These are phyloP conservation scores for Psittacus erithacus DNA, from an alignment of 2,113 vertebrate genomes.

Conservation along the genomic window DNA sequence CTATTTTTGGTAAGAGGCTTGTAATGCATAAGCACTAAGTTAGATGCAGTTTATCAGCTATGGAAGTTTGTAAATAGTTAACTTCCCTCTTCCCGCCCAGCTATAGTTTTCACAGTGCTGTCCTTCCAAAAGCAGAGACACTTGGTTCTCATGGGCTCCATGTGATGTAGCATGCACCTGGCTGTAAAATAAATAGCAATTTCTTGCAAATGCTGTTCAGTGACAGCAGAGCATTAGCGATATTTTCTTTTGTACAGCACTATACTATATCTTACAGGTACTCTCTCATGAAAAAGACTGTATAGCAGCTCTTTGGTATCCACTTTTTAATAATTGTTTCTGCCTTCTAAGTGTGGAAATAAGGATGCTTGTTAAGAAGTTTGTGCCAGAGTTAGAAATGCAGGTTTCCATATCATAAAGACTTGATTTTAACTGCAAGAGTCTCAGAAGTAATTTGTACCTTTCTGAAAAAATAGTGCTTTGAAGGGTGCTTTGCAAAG, in stretches of 20 bases:
- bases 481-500: not conserved
- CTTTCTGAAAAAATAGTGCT: not conserved
- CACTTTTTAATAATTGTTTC: not conserved
- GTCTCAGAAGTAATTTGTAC: not conserved
- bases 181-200: not conserved
- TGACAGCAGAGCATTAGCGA: not conserved
- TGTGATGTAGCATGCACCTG: not conserved
- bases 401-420: not conserved
- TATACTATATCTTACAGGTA: fast-evolving
- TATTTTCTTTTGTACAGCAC: not conserved
- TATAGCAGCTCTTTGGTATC: too few species aligned
- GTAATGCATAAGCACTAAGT: not conserved
- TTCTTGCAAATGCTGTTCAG: not conserved
- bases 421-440: not conserved
- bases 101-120: not conserved
- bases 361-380: not conserved
- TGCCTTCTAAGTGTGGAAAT: not conserved
- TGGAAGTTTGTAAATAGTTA: not conserved
- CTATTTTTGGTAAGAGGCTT: not conserved
- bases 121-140: not conserved
- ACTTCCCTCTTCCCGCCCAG: not conserved
- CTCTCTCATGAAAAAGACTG: not conserved
- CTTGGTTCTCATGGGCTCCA: not conserved
- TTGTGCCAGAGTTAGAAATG: not conserved
- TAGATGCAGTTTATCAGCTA: not conserved